Evolutionary conservation across 1,140 invertebrate species (phyloP), one percentile per base, ranked within the genome.

Genomic region (Procambarus virginalis): DNA sequence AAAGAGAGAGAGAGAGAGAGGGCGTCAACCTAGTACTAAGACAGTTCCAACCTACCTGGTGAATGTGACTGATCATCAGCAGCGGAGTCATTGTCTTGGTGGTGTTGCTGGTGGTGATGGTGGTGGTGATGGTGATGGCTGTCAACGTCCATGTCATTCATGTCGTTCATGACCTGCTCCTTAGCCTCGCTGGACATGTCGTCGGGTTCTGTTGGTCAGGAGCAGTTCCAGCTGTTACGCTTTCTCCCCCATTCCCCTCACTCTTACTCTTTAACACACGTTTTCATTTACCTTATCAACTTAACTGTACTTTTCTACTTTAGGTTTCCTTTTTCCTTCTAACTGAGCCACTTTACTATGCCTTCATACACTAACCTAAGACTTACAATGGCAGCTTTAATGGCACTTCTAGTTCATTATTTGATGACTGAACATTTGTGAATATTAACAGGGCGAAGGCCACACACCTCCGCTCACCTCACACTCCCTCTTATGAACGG

Each of bases 111-210:
- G 20, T 17, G 64, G 12, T 68, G 14, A 10, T 68, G 12, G 9
- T 64, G 60, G 9, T 64, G 12, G 3, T 64, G 14, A 10, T 68
- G 64, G 12, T 68, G 64, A 2, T 68, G 68, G n/a, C 34, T n/a
- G n/a, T 73, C 68, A 73, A 73, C 22, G 20, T 73, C 68, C 68
- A 73, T 73, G n/a, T 73, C 68, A 73, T 73, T 4, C 68, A 73
- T 73, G 10, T 73, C 68, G 68, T 73, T 73, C n/a, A 73, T 22
- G 22, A 3, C n/a, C 4, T 34, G n/a, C 2, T 73, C n/a, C 20
- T 34, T 10, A 73, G 6, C 20, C 68, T 73, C 68, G 6, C n/a
- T 8, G 68, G 68, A 34, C 68, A 73, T 73, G 68, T 64, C 14
- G 60, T 64, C 2, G 60, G 68, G n/a, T 73, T 73, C n/a, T 73